phyloP scores from a whole-genome alignment of 1,140 invertebrate genomes.

The Cotesia glomerata region DNA sequence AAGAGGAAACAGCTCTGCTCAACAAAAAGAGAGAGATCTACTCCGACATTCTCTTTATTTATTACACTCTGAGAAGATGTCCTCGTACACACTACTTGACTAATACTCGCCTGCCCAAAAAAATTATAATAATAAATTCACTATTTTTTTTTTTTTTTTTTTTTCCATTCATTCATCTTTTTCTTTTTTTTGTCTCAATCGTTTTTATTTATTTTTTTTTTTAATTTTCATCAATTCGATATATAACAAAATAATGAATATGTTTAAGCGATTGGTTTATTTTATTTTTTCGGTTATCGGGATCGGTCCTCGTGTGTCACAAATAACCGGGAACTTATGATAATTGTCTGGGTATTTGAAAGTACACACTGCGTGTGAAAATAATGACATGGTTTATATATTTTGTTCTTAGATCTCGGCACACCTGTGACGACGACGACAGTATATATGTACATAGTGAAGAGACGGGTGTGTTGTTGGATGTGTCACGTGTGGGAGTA shows the following conservation, averaged over 20 bases:
- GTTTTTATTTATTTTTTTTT: neutral
- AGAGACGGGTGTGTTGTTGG: neutral
- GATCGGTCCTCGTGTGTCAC: too few species aligned
- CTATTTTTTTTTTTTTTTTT: neutral
- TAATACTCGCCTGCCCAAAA: slow-evolving; percentile 3
- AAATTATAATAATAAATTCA: neutral
- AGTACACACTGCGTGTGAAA: too few species aligned
- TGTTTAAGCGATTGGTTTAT: too few species aligned
- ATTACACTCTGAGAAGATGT: slow-evolving; percentile 33
- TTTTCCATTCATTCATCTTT: slow-evolving; percentile 14
- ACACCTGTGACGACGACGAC: slow-evolving; percentile 40
- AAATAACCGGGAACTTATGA: too few species aligned
- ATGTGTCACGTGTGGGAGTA: slow-evolving; percentile 44
- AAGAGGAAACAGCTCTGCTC: neutral
- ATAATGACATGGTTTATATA: neutral
- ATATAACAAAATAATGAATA: too few species aligned
- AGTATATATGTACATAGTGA: too few species aligned
- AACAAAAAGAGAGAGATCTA: slow-evolving; percentile 5
- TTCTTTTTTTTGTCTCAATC: neutral
- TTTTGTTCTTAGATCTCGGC: slow-evolving; percentile 31
- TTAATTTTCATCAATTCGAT: neutral
- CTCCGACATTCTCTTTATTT: slow-evolving; percentile 30
- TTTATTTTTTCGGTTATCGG: too few species aligned
- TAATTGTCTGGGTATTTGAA: too few species aligned
- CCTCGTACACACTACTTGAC: slow-evolving; percentile 27